Evolutionary conservation across 2,888 invertebrate species (phyloP).

Genomic region (Pyrocoelia pectoralis): DNA sequence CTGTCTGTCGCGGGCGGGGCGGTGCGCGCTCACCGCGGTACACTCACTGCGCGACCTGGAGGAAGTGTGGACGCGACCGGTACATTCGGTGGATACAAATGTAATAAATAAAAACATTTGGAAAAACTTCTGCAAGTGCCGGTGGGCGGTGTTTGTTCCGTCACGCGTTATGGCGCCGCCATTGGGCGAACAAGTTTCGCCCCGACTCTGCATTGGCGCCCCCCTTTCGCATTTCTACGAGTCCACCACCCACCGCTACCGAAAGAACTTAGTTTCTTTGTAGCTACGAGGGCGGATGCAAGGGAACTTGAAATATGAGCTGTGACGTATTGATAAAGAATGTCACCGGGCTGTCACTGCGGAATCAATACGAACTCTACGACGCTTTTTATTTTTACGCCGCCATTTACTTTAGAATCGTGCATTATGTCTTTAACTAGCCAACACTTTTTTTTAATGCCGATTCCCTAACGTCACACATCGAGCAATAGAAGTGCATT

Average conservation of each 20-base stretch:
- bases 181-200: constrained; percentile 60
- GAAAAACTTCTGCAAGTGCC: constrained; percentile 63
- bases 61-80: constrained; percentile 64
- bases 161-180: constrained; percentile 64
- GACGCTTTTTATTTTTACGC: constrained; percentile 44
- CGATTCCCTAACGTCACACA: too few relatives aligned
- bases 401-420: constrained; percentile 26
- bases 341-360: constrained; percentile 73
- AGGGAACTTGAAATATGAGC: constrained; percentile 63
- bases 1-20: constrained; percentile 59
- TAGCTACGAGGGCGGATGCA: constrained; percentile 62
- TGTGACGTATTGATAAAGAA: constrained; percentile 69
- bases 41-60: constrained; percentile 45
- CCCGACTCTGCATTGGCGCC: constrained; percentile 51
- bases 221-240: constrained; percentile 45
- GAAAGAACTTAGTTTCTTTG: constrained; percentile 69
- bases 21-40: constrained; percentile 49
- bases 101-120: constrained; percentile 74
- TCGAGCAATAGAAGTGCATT: too few relatives aligned
- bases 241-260: constrained; percentile 55
- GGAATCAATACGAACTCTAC: constrained; percentile 62
- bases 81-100: constrained; percentile 73
- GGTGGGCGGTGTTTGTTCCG: constrained; percentile 51
- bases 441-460: neutral
- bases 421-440: neutral